Percentiles rank a stretch among this genome's conserved stretches.
Evolutionary conservation across 2,888 invertebrate genomes (phyloP).

Genomic region (Tetropium fuscum): DNA sequence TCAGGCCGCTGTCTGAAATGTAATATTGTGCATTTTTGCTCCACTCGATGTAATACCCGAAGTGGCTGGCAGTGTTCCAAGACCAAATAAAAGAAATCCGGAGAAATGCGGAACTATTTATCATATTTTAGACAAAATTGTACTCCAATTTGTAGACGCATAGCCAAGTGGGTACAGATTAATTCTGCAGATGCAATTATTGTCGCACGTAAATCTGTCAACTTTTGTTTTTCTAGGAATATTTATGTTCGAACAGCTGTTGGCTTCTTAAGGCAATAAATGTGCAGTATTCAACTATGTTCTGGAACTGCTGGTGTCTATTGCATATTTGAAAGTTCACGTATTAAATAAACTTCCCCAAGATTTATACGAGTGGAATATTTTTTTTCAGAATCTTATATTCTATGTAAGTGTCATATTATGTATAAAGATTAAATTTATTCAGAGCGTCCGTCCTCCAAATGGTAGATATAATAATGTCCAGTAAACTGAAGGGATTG

Average conservation of each 20-base stretch:
- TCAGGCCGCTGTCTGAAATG: conserved; percentile 11
- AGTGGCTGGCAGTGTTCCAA: conserved; percentile 22
- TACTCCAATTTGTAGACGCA: not conserved
- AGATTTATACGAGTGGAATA: no score
- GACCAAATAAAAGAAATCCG: conserved; percentile 17
- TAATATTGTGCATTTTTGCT: conserved; percentile 19
- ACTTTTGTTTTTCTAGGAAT: not conserved
- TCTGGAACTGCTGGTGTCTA: no score
- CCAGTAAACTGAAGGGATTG: no score
- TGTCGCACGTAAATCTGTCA: conserved; percentile 1
- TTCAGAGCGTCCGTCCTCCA: no score
- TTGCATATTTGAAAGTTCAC: no score
- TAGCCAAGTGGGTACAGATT: not conserved
- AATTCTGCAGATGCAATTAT: conserved; percentile 4
- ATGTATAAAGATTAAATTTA: no score
- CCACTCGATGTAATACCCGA: conserved; percentile 15
- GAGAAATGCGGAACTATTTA: conserved; percentile 17
- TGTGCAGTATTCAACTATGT: no score
- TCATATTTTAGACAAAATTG: conserved; percentile 21
- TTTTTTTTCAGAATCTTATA: no score
- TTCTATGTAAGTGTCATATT: no score
- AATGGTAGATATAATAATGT: no score
- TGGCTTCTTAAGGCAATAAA: no score
- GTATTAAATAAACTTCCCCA: no score
- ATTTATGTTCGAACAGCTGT: conserved; percentile 1